Evolutionary conservation across 1,140 invertebrate species (phyloP).

Genomic region (Linepithema humile): DNA sequence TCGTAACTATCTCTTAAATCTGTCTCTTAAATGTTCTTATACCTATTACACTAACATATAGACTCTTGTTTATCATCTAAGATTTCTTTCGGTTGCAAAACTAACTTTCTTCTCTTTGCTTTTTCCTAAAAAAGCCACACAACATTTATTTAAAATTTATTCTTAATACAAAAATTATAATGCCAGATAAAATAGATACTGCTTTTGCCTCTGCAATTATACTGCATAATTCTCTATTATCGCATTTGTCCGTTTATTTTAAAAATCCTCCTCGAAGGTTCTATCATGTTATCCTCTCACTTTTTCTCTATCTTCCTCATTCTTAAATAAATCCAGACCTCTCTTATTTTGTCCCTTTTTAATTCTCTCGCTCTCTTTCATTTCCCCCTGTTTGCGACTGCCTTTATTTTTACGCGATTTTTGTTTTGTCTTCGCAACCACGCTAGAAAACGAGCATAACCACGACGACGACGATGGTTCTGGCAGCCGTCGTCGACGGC

Average conservation of each 20-base stretch:
- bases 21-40: neutral
- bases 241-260: neutral
- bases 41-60: neutral
- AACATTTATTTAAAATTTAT: neutral
- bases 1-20: neutral
- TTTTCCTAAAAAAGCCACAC: neutral
- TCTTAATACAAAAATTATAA: neutral
- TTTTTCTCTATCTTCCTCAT: neutral
- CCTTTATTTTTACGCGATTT: slow-evolving; percentile 63
- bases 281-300: neutral
- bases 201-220: neutral
- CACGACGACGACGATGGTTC: slow-evolving; percentile 57
- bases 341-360: neutral
- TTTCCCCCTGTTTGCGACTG: neutral
- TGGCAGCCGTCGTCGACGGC: slow-evolving; percentile 63
- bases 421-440: slow-evolving; percentile 62
- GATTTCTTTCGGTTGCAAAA: too few species aligned
- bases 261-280: neutral
- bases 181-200: neutral
- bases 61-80: too few species aligned
- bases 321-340: slow-evolving; percentile 29
- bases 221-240: neutral
- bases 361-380: neutral
- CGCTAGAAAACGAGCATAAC: slow-evolving; percentile 51
- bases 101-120: too few species aligned